phyloP scores from a whole-genome alignment of 2,888 invertebrate species.

The Trichogramma evanescens region DNA sequence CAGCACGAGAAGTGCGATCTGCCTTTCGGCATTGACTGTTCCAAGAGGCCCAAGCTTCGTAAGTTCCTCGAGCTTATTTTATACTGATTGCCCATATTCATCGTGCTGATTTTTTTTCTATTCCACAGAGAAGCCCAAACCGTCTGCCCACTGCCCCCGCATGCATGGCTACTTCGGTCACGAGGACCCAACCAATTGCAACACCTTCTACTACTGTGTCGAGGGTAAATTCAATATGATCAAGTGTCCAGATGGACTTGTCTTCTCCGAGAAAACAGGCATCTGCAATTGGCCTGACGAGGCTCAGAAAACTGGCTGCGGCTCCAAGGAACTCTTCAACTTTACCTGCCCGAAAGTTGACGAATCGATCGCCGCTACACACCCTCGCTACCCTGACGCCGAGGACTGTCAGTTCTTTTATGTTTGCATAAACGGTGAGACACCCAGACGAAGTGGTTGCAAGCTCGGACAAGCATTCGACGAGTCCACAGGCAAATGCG shows the following conservation, averaged over 20 bases:
- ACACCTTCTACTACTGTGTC: constrained; percentile 83
- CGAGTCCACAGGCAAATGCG: constrained; percentile 69
- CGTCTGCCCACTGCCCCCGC: constrained; percentile 68
- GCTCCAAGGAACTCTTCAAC: constrained; percentile 75
- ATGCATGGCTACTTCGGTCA: constrained; percentile 84
- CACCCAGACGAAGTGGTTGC: constrained; percentile 79
- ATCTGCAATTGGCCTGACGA: constrained; percentile 92
- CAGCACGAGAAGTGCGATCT: constrained; percentile 81
- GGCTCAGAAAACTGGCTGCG: constrained; percentile 79
- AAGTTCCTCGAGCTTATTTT: constrained; percentile 47
- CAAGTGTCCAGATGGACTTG: constrained; percentile 77
- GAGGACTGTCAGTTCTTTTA: constrained; percentile 89
- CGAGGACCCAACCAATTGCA: constrained; percentile 69
- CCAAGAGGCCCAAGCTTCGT: constrained; percentile 71
- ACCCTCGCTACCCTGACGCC: constrained; percentile 80
- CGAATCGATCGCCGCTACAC: constrained; percentile 64
- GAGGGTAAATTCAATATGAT: constrained; percentile 86
- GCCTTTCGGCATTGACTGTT: constrained; percentile 80
- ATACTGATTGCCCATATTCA: neutral
- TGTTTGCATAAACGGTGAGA: constrained; percentile 82
- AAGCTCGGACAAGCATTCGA: constrained; percentile 85
- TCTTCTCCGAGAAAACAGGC: constrained; percentile 81
- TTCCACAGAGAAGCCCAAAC: constrained; percentile 52
- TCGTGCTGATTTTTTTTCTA: neutral
- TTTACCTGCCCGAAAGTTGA: constrained; percentile 77